Evolutionary conservation across 92 coral and sea anemone species (phyloP), one percentile per base, ranked within the genome.

Genomic region (Porites lobata): DNA sequence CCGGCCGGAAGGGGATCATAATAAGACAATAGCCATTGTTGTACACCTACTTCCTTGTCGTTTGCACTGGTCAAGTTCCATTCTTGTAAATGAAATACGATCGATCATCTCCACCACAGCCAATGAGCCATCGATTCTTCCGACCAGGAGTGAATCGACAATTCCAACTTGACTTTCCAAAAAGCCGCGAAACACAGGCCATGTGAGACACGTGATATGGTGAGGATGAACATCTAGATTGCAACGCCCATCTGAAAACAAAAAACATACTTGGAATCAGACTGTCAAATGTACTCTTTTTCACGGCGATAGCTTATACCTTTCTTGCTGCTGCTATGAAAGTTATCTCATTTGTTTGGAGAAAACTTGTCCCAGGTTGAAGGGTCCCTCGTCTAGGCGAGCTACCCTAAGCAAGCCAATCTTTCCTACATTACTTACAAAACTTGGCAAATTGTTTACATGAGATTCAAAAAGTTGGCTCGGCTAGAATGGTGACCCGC

Each of bases 141-240:
- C 98, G 47, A 94, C 94, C 74, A 94, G 88, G 7, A 92, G 88
- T 6, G 88, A 79, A 82, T 94, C 98, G 90, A 94, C 93, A 63
- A 93, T 92, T 68, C 89, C 95, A 84, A 92, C 98, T 73, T 87
- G 94, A 71, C 92, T 90, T 83, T 94, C 95, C 92, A 94, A 77
- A 78, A 94, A 94, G 51, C 98, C 98, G 78, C 98, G 98, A 66
- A 94, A 94, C 68, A 91, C 78, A 2, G 98, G 98, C 98, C 98
- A 94, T 69, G 98, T 94, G 68, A 94, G 86, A 78, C 95, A 94
- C 54, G 98, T 92, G 89, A 94, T 90, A 54, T 84, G 80, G 79
- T 94, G 98, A 51, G 98, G 98, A 22, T 92, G 94, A 69, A 90
- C 78, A 65, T 92, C 94, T 24, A 94, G 82, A 87, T 94, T 94